Evolutionary conservation across 1,140 invertebrate genomes (phyloP), one percentile per base, ranked within the genome.

Genomic region (Hylaeus anthracinus): DNA sequence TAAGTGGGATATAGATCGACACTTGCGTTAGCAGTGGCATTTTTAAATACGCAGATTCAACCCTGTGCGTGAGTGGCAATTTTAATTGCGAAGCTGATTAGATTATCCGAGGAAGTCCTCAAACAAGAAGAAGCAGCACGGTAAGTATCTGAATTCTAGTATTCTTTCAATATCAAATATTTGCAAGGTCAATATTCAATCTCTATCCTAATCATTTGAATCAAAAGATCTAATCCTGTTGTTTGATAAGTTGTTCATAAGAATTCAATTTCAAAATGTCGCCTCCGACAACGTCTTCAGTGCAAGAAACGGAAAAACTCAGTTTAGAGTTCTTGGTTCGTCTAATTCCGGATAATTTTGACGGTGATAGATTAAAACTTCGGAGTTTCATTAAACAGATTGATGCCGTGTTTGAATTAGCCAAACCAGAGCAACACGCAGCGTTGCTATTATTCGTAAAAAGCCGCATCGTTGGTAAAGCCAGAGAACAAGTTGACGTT

Each of bases 371-470:
- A 39, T 61, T 61, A 1, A 60, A 72, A 48, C 0, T 72, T 6
- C 71, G 58, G 0, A 61, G 58, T 15, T 61, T 72, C 15, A 51
- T 72, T 14, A 72, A 72, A 72, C 71, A 72, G 51, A 26, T 51
- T 2, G 58, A 72, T 12, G 4, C 4, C 1, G n/a, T 37, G 12
- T 72, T 72, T 12, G 58, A 72, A 61, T 48, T 61, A 72, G 26
- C 58, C 9, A 1, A 41, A 3, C 12, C 56, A 1, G 2, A 0
- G 1, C 43, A 60, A 61, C 1, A 2, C 10, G 0, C 1, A 5
- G n/a, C 70, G 5, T 4, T 72, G 3, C 5, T 71, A 12, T 5
- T 45, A 0, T 60, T 10, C 4, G 39, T 58, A 12, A 60, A 71
- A 58, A 71, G 55, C 12, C 48, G 1, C 15, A 72, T 61, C 6